Base-by-base conservation (phyloP, 2,888 invertebrate genomes). In the Leptogaster cylindrica region DNA sequence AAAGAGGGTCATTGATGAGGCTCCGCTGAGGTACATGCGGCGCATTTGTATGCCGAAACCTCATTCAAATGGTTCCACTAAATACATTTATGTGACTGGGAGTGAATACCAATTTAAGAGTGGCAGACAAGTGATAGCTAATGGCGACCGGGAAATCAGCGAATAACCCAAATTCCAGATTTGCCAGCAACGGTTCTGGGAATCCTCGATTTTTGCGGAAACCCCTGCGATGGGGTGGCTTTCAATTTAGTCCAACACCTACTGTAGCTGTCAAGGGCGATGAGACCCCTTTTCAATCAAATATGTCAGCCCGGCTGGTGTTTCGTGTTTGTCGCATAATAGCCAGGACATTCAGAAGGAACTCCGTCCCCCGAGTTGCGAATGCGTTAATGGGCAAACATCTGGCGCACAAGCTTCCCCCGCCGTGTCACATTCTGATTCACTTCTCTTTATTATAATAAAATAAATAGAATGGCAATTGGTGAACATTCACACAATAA, bases 231-330 rank as follows among this genome's bases (percentile, higher is more conserved):
- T 10, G 36, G 36, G 36, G 10, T 36, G 36, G 3, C 10, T 12
- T 36, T 10, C 36, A 36, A 36, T 36, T 36, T 36, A 36, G n/a
- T n/a, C n/a, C n/a, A n/a, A n/a, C n/a, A 10, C 1, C 1, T 6
- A 12, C n/a, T 6, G 7, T 10, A 36, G 36, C 36, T 36, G 36
- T 36, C 36, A 36, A 3, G 10, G 14, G n/a, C 36, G 36, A 5
- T 36, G 36, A 12, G 36, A 36, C 12, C 36, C 36, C 36, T 36
- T 36, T 36, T 36, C 36, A 36, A 36, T 36, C 36, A 36, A 36
- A 36, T 14, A 12, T 36, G 36, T 36, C 36, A 36, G 14, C 36
- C 10, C n/a, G 10, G 36, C 7, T 5, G 10, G 4, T 36, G 14
- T 36, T n/a, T n/a, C n/a, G n/a, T n/a, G n/a, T n/a, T n/a, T n/a